Evolutionary conservation across 2,888 invertebrate species (phyloP), one percentile per base, ranked within the genome.

Genomic region (Dendrolimus houi): DNA sequence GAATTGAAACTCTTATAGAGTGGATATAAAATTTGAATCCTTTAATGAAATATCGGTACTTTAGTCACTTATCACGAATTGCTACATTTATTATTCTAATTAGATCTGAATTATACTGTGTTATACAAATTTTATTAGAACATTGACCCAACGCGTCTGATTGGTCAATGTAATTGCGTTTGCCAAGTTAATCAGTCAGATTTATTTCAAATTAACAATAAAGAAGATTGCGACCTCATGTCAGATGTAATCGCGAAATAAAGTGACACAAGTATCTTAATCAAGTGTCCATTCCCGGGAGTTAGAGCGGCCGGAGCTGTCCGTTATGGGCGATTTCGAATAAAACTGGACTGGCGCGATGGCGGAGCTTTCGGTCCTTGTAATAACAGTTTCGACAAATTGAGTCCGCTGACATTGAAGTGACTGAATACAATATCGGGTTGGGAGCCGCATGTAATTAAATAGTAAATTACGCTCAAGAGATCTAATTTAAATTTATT

Each of bases 321-420:
- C 82, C 69, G 81, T 84, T 81, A 87, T 83, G 83, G 83, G 68
- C 77, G 78, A 83, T 84, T 80, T 75, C 72, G 77, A 82, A 82
- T 77, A 77, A 80, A 85, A 83, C 81, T 80, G 80, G 73, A 80
- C 81, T 74, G 79, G 74, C 75, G 61, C 58, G 61, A 54, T 59
- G 72, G 73, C 71, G 70, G 69, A 75, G 72, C 70, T 71, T 68
- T 71, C 76, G 73, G 70, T 72, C 78, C 79, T 71, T 63, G 79
- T 78, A 85, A 88, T 89, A 89, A 87, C 88, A 85, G 79, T 88
- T 86, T 74, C 78, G 79, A 85, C 84, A 87, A 89, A 89, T 89
- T 85, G 85, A 86, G 78, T 87, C 78, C 77, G 70, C 77, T 81
- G 80, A 80, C 81, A 81, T 84, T 81, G 79, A 75, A 77, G 75